Evolutionary conservation across 2,113 vertebrate genomes (phyloP).

Genomic region (Nyctibius bracteatus): DNA sequence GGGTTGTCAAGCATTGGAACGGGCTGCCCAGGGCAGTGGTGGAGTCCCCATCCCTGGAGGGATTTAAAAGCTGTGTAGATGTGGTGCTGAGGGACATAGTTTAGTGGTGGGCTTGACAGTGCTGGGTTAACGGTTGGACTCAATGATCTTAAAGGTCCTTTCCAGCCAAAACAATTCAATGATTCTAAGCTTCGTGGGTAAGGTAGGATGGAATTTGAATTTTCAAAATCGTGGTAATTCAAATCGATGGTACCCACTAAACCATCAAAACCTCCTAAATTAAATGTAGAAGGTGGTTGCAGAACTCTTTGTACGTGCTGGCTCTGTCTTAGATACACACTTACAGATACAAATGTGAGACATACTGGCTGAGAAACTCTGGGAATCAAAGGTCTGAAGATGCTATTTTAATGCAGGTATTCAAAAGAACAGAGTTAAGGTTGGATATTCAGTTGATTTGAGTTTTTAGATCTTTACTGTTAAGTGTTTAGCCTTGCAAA

Average conservation of each 20-base stretch:
- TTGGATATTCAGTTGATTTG: neutral
- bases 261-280: neutral
- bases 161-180: too few species aligned
- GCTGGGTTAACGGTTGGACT: too few species aligned
- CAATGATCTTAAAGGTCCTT: too few species aligned
- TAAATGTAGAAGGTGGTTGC: neutral
- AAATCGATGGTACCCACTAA: neutral
- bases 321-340: neutral
- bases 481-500: neutral
- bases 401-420: neutral
- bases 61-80: too few species aligned
- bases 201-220: neutral
- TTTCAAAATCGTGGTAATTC: neutral
- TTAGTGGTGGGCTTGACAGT: too few species aligned
- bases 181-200: fast-evolving
- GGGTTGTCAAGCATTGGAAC: too few species aligned
- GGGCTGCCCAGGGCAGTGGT: too few species aligned
- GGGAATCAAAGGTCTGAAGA: neutral
- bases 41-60: too few species aligned
- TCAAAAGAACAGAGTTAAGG: neutral
- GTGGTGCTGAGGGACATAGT: too few species aligned
- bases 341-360: too few species aligned
- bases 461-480: neutral
- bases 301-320: neutral
- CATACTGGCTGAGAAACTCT: neutral